Evolutionary conservation across 1,140 invertebrate species (phyloP).

Genomic region (Whitmania pigra): DNA sequence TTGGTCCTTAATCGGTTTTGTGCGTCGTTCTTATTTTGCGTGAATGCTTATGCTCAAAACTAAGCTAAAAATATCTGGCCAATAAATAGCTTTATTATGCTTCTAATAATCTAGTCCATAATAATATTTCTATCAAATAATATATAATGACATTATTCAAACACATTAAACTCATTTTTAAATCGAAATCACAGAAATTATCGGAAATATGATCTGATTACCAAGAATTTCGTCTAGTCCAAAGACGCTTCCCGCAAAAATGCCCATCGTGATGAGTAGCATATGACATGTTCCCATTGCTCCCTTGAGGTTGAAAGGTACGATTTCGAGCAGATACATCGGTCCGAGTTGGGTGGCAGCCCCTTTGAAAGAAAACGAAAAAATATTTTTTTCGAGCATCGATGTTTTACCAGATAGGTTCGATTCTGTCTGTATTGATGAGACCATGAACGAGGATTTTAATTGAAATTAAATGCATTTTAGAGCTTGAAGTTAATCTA

Average conservation of each 20-base stretch:
- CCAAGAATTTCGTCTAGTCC: constrained; percentile 60
- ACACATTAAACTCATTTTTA: neutral
- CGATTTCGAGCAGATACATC: constrained; percentile 76
- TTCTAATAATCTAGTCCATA: neutral
- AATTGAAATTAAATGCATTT: too few species aligned
- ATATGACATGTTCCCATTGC: constrained; percentile 75
- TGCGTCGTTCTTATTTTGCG: too few species aligned
- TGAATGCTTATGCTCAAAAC: too few species aligned
- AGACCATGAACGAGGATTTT: too few species aligned
- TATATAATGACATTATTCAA: constrained; percentile 30
- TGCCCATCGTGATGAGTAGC: constrained; percentile 71
- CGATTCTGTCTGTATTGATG: too few species aligned
- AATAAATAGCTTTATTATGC: neutral
- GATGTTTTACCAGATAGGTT: too few species aligned
- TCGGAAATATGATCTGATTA: constrained; percentile 30
- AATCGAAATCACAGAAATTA: neutral
- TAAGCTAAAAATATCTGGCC: too few species aligned
- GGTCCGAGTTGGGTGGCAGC: constrained; percentile 49
- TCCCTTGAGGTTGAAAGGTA: constrained; percentile 63
- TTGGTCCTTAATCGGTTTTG: too few species aligned
- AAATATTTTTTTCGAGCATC: neutral
- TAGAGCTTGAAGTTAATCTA: neutral
- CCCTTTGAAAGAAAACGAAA: constrained; percentile 11
- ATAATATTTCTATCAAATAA: neutral
- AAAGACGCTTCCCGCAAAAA: constrained; percentile 48